Conservation (phyloP, 2,113 vertebrate genomes). For the Syrmaticus mikado region DNA sequence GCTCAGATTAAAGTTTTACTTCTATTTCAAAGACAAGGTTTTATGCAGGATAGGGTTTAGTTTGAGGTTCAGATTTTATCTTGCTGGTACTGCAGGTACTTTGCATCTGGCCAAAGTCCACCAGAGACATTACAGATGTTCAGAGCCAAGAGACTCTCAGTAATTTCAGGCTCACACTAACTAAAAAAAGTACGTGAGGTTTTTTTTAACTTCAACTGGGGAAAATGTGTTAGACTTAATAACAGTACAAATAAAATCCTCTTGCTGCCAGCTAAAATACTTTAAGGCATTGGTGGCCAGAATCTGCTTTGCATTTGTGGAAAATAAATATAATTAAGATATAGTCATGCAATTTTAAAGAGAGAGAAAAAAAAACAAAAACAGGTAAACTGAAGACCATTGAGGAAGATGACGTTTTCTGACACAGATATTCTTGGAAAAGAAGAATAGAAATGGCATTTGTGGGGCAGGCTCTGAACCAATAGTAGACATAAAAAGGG, state of each 20-base stretch:
- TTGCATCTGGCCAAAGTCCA: background rate
- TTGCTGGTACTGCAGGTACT: accelerated
- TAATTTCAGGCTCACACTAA: background rate
- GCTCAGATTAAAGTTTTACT: slow-evolving; percentile 25
- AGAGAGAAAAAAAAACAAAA: background rate
- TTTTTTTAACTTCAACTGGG: background rate
- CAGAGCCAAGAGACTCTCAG: background rate
- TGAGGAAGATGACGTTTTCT: background rate
- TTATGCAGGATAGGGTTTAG: background rate
- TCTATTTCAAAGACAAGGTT: slow-evolving; percentile 20
- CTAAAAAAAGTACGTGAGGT: background rate
- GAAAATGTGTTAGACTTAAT: background rate
- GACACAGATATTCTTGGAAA: background rate
- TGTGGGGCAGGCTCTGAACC: background rate
- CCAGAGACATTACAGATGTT: background rate
- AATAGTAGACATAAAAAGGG: slow-evolving; percentile 25
- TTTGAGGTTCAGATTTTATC: slow-evolving; percentile 16
- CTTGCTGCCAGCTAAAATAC: background rate
- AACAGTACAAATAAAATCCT: background rate
- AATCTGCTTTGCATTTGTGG: background rate
- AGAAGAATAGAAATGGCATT: background rate
- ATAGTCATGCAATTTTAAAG: background rate
- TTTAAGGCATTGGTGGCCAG: background rate
- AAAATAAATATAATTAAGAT: background rate
- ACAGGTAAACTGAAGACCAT: background rate